Conservation (phyloP, 2,888 invertebrate species). For the Pachliopta kotzebuea region DNA sequence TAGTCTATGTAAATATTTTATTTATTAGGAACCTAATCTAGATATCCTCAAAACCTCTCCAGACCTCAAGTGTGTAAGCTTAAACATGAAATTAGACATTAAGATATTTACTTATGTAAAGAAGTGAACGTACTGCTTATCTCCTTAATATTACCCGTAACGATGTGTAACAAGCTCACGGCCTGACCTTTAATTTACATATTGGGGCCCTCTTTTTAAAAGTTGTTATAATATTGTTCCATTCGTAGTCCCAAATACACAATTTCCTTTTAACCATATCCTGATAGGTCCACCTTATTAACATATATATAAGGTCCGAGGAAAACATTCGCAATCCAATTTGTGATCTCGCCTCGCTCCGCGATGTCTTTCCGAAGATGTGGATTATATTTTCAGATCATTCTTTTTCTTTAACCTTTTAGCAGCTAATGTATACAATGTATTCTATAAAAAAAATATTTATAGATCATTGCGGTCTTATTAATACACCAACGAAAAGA, state of each 20-base stretch:
- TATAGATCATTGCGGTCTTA: no score
- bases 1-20: no score
- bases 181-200: not conserved
- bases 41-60: no score
- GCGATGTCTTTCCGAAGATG: constrained; percentile 18
- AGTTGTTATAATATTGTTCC: constrained; percentile 3
- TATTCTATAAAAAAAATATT: no score
- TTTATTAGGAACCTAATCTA: no score
- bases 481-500: no score
- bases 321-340: constrained; percentile 35
- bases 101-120: no score
- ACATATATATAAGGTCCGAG: constrained; percentile 42
- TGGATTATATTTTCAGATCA: constrained; percentile 17
- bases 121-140: no score
- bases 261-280: constrained; percentile 21
- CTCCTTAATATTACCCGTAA: no score
- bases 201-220: not conserved
- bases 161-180: not conserved
- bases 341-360: constrained; percentile 32
- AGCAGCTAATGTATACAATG: no score
- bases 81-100: no score
- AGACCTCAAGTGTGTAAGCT: no score
- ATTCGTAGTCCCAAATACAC: constrained; percentile 15
- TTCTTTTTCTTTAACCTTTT: not conserved
- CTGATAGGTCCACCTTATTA: constrained; percentile 37